These are phyloP conservation scores for Nephrotoma flavescens DNA, from an alignment of 2,888 invertebrate genomes.

Conservation along the genomic window DNA sequence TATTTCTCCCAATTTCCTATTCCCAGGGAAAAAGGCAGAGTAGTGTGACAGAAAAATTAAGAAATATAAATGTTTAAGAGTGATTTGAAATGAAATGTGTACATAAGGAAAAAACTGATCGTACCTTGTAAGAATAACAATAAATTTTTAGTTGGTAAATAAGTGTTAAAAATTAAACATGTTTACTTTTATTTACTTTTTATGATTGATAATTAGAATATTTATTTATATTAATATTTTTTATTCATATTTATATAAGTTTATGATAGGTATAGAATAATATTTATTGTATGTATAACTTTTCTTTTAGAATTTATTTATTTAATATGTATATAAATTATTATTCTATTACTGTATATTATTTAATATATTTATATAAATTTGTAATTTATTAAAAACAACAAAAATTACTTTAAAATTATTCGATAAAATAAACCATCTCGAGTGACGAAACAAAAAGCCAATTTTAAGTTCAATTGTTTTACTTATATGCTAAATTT, in stretches of 20 bases:
- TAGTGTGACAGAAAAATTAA: too few relatives aligned
- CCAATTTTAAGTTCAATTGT: not conserved
- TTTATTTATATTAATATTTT: not conserved
- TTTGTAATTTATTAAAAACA: not conserved
- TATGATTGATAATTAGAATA: not conserved
- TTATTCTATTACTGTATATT: not conserved
- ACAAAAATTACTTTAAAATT: not conserved
- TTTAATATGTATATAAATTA: not conserved
- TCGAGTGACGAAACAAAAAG: not conserved
- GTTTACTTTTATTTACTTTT: not conserved
- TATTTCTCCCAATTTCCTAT: too few relatives aligned
- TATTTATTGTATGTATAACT: not conserved
- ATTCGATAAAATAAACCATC: not conserved
- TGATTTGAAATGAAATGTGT: too few relatives aligned
- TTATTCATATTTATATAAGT: not conserved
- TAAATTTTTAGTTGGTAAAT: too few relatives aligned
- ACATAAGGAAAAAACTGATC: too few relatives aligned
- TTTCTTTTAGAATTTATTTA: not conserved
- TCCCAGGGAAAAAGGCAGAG: too few relatives aligned
- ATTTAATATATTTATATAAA: not conserved
- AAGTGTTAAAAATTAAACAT: not conserved
- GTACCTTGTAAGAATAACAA: too few relatives aligned
- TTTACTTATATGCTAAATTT: not conserved
- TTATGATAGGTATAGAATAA: not conserved
- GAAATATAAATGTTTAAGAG: too few relatives aligned